Percentiles rank a stretch among this genome's conserved stretches.
These are phyloP conservation scores for Sepioteuthis lessoniana DNA, from an alignment of 2,888 invertebrate species.

Conservation along the genomic window DNA sequence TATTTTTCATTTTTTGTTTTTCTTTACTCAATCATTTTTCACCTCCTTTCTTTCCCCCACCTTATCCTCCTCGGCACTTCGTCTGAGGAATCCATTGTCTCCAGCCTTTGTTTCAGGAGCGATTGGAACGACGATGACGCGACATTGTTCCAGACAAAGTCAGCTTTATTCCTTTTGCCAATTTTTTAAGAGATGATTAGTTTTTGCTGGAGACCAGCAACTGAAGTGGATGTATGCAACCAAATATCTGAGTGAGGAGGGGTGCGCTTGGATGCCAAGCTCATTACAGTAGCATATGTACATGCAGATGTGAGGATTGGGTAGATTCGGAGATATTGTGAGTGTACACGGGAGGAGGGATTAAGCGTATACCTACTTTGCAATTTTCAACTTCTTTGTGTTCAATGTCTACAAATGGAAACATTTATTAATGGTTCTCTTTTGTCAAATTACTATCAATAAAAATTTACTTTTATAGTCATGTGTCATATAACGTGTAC, in stretches of 20 bases:
- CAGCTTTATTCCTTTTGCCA: not conserved
- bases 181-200: not conserved
- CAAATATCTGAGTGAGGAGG: not conserved
- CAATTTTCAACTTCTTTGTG: too few species aligned
- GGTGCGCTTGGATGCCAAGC: not conserved
- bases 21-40: not conserved
- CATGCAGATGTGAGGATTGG: too few species aligned
- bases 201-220: not conserved
- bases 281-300: not conserved
- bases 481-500: too few species aligned
- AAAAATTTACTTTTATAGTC: too few species aligned
- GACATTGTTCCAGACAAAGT: not conserved
- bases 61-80: not conserved
- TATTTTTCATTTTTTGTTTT: not conserved
- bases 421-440: too few species aligned
- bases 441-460: too few species aligned
- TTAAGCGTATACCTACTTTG: too few species aligned
- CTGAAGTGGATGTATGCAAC: not conserved
- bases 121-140: not conserved
- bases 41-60: not conserved
- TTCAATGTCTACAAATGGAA: too few species aligned
- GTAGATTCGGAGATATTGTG: too few species aligned
- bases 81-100: not conserved
- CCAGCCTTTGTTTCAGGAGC: not conserved
- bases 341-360: too few species aligned